A percentile compares a stretch with the other conserved stretches of the same genome.
Conservation (phyloP, 2,797 vertebrate genomes). For the Enteromius mattozi region DNA sequence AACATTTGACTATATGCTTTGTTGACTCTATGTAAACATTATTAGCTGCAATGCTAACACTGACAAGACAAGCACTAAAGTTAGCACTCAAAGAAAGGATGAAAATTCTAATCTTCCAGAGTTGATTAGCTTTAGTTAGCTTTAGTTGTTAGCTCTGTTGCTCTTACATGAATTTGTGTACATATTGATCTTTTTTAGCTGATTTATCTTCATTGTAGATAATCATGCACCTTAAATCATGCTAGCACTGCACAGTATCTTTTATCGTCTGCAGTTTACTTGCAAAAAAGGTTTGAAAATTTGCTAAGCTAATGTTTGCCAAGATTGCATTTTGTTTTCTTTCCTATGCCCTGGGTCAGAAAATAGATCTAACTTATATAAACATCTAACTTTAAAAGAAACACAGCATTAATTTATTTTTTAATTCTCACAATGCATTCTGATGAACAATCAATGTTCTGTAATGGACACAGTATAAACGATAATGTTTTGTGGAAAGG, state of each 20-base stretch:
- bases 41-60: constrained; percentile 13
- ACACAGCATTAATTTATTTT: not conserved
- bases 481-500: not conserved
- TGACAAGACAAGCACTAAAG: not conserved
- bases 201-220: not conserved
- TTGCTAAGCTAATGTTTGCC: not conserved
- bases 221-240: not conserved
- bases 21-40: constrained; percentile 1
- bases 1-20: not conserved
- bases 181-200: not conserved
- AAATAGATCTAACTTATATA: not conserved
- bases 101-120: not conserved
- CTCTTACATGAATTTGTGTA: not conserved
- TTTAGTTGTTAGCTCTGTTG: not conserved
- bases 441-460: not conserved
- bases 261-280: not conserved
- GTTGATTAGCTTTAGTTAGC: not conserved
- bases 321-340: not conserved
- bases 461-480: not conserved
- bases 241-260: not conserved
- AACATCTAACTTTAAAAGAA: not conserved
- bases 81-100: not conserved
- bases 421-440: not conserved
- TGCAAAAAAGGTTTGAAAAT: not conserved
- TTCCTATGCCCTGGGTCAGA: too few relatives aligned